Conservation (phyloP, 2,797 vertebrate genomes). For the Enteromius trimaculatus region DNA sequence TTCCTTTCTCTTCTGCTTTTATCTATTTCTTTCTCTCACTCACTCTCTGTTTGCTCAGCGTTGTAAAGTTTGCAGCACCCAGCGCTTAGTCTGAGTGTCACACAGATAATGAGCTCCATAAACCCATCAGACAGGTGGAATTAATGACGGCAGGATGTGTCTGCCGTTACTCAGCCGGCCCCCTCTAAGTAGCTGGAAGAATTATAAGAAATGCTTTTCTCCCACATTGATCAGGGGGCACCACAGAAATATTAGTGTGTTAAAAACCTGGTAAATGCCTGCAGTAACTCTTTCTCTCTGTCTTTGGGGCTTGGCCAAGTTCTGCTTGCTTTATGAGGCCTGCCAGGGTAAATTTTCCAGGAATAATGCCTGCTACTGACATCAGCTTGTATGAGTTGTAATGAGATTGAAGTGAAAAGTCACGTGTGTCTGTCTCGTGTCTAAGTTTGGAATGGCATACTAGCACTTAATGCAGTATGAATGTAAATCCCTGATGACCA, state of each 20-base stretch:
- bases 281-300: conserved; percentile 74
- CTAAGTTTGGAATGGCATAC: not conserved
- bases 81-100: conserved; percentile 88
- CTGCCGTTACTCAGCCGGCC: conserved; percentile 91
- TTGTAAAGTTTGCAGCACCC: conserved; percentile 86
- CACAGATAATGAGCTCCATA: conserved; percentile 99
- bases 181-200: conserved; percentile 97
- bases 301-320: conserved; percentile 65
- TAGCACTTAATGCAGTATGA: not conserved
- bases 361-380: conserved; percentile 40
- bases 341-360: conserved; percentile 63
- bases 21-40: conserved; percentile 31
- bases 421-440: not conserved
- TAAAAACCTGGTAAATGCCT: conserved; percentile 85
- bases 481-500: not conserved
- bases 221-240: conserved; percentile 93
- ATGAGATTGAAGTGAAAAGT: conserved; percentile 1
- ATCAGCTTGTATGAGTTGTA: not conserved
- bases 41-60: conserved; percentile 70
- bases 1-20: not conserved
- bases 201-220: conserved; percentile 98
- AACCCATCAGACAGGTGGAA: conserved; percentile 96
- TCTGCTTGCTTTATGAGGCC: conserved; percentile 62
- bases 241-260: conserved; percentile 91
- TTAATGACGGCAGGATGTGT: conserved; percentile 93